phyloP scores from a whole-genome alignment of 2,113 vertebrate species.

The Cathartes aura region DNA sequence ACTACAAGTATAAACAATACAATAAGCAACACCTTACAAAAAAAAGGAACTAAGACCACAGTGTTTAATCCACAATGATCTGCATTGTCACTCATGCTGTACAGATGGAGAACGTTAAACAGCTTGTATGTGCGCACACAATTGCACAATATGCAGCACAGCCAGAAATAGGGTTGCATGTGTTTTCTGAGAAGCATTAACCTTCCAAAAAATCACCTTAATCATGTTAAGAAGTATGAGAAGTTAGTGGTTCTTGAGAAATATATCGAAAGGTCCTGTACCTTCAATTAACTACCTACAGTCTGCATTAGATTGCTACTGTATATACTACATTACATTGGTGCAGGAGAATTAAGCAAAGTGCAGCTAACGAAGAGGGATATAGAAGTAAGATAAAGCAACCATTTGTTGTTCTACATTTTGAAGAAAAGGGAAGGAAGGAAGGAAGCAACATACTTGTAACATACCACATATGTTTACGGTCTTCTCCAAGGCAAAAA shows the following conservation, averaged over 20 bases:
- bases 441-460: background rate
- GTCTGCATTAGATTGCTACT: fast-evolving
- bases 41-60: background rate
- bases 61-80: background rate
- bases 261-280: fast-evolving
- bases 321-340: fast-evolving
- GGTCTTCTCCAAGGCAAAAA: background rate
- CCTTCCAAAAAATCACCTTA: background rate
- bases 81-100: background rate
- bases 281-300: background rate
- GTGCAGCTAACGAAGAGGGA: fast-evolving
- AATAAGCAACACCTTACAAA: background rate
- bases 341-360: background rate
- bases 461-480: background rate
- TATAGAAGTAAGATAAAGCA: background rate
- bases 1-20: background rate
- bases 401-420: background rate
- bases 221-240: background rate
- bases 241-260: background rate
- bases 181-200: background rate
- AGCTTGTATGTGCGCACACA: background rate
- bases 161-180: background rate
- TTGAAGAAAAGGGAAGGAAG: constrained; percentile 25
- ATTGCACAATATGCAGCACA: background rate
- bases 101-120: background rate